Percentiles rank a stretch among this genome's conserved stretches.
phyloP scores from a whole-genome alignment of 2,113 vertebrate species.

The Pollachius pollachius region DNA sequence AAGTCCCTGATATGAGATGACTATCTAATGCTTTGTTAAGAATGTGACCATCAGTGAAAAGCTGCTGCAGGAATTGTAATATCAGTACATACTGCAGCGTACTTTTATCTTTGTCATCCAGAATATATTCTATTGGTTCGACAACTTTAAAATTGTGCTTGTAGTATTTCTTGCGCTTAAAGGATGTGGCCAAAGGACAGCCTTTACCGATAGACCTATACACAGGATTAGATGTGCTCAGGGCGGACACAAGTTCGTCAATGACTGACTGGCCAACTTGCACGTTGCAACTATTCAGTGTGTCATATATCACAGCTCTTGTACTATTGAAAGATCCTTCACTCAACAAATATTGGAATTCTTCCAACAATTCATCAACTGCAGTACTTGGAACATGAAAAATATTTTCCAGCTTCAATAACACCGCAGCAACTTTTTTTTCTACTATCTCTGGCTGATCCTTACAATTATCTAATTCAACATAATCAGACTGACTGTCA shows the following conservation, averaged over 20 bases:
- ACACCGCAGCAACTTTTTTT: conserved; percentile 11
- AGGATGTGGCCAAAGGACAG: too few species aligned
- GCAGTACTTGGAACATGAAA: conserved; percentile 32
- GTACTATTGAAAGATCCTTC: too few species aligned
- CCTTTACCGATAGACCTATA: too few species aligned
- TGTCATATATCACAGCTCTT: not conserved
- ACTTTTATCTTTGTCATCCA: conserved; percentile 35
- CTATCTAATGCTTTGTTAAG: too few species aligned
- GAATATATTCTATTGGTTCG: conserved; percentile 38
- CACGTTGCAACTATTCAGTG: too few species aligned
- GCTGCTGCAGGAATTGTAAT: conserved; percentile 30
- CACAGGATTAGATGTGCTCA: too few species aligned
- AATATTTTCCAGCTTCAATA: conserved; percentile 33
- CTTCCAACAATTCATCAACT: conserved; percentile 25
- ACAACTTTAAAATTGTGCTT: too few species aligned
- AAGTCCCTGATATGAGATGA: too few species aligned
- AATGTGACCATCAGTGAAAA: conserved; percentile 27
- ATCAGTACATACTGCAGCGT: conserved; percentile 47
- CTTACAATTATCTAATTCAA: too few species aligned
- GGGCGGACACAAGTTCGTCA: too few species aligned
- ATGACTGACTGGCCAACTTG: too few species aligned
- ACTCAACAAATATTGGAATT: conserved; percentile 1
- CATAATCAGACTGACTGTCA: conserved; percentile 3
- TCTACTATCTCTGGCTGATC: conserved; percentile 16
- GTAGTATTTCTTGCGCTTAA: too few species aligned